Evolutionary conservation across 2,797 vertebrate genomes (phyloP).

Genomic region (Lepus oiostolus): DNA sequence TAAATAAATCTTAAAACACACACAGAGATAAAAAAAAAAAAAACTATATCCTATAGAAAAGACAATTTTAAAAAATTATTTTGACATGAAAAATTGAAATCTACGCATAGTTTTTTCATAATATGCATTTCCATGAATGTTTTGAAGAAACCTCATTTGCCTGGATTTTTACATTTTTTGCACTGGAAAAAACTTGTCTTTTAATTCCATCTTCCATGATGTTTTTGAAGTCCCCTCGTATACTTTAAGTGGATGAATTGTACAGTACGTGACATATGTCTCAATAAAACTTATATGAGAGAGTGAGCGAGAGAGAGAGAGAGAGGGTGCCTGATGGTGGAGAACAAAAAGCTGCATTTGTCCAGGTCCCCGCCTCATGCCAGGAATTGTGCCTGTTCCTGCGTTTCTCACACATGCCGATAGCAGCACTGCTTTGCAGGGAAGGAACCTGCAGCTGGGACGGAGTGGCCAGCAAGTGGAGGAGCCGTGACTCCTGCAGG

Average conservation of each 20-base stretch:
- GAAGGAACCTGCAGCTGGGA: neutral
- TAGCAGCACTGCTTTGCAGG: neutral
- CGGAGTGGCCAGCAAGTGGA: neutral
- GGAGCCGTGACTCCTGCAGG: neutral
- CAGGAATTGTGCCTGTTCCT: neutral
- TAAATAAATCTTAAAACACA: too few relatives aligned
- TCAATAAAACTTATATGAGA: neutral
- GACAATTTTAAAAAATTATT: too few relatives aligned
- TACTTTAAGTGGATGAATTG: neutral
- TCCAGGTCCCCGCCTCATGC: neutral
- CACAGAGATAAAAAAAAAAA: too few relatives aligned
- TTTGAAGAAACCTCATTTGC: too few relatives aligned
- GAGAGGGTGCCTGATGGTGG: neutral
- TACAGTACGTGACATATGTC: accelerated
- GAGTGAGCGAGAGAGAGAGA: neutral
- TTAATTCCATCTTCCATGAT: too few relatives aligned
- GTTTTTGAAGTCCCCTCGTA: too few relatives aligned
- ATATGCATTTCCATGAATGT: too few relatives aligned
- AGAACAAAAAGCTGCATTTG: neutral
- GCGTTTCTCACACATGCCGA: neutral
- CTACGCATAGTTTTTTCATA: too few relatives aligned
- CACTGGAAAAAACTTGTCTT: too few relatives aligned
- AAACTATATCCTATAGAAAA: too few relatives aligned
- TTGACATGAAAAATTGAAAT: too few relatives aligned
- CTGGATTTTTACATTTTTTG: too few relatives aligned